Base-by-base conservation (phyloP, 2,113 vertebrate species). In the Oncorhynchus keta region DNA sequence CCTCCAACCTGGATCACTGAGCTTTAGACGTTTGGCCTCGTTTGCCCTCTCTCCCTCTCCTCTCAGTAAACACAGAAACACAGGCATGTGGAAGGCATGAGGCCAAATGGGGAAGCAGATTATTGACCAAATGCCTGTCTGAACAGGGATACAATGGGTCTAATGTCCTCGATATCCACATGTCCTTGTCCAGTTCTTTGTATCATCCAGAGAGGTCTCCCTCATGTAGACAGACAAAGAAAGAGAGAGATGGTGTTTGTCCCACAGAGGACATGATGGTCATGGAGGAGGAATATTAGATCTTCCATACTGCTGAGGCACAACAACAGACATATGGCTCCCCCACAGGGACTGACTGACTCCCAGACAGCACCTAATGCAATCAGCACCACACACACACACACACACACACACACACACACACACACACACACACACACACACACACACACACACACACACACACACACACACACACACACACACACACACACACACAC, bases 291-390 rank as follows among this genome's bases (percentile, higher is more conserved):
- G 82, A 87, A 89, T 92, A 93, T 93, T 91, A 91, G 90, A 90
- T 91, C 87, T 89, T 69, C 69, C 87, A 87, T 86, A 86, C 91
- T 89, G 91, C 90, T 92, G 89, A 85, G 87, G 82, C 84, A 86
- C 87, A 87, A 86, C 87, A 87, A 84, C 68, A 76, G 85, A 76
- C 88, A 87, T 79, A 81, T 76, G 82, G 86, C 76, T 84, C 80
- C 89, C 90, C 90, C 88, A 79, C 79, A 77, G 88, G 87, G 88
- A 90, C 85, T 18, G 51, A 4, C 70, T 57, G 81, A 84, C 84
- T 88, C 82, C 77, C 75, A 55, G 51, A 14, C 51, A 75, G 74
- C 79, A 83, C 81, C 88, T 90, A 91, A 93, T 88, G 87, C 89
- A 92, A 92, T 92, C 90, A 92, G 70, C 61, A 79, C 78, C 45